These are phyloP conservation scores for Hydrotaea diabolus DNA, from an alignment of 2,888 invertebrate species.

Conservation along the genomic window DNA sequence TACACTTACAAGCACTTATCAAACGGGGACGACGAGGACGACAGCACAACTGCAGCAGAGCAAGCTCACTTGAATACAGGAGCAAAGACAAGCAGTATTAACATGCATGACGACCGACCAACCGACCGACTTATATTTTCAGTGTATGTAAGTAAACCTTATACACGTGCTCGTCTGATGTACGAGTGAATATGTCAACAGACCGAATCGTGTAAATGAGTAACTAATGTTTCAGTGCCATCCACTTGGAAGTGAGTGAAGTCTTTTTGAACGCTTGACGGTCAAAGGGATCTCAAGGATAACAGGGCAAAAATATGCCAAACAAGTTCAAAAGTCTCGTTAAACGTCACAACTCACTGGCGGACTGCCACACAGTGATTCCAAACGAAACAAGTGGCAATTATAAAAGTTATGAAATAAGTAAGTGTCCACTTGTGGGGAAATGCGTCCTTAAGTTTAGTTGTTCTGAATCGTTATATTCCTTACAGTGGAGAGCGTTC, in stretches of 20 bases:
- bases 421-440: no score
- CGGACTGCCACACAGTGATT: not conserved
- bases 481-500: no score
- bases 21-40: not conserved
- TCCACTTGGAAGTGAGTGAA: not conserved
- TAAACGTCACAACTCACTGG: not conserved
- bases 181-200: constrained; percentile 19
- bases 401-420: no score
- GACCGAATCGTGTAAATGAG: constrained; percentile 37
- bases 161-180: not conserved
- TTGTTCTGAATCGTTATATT: no score
- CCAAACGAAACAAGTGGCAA: no score
- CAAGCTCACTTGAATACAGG: not conserved
- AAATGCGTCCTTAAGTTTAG: no score
- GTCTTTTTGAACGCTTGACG: not conserved
- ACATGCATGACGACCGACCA: not conserved
- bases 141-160: not conserved
- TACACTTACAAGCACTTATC: not conserved
- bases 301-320: not conserved
- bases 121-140: not conserved
- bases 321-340: constrained; percentile 10
- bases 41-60: not conserved
- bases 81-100: not conserved
- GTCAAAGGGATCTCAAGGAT: not conserved
- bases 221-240: constrained; percentile 13